These are phyloP conservation scores for Chelidonichthys spinosus DNA, from an alignment of 2,797 vertebrate species.

Conservation along the genomic window DNA sequence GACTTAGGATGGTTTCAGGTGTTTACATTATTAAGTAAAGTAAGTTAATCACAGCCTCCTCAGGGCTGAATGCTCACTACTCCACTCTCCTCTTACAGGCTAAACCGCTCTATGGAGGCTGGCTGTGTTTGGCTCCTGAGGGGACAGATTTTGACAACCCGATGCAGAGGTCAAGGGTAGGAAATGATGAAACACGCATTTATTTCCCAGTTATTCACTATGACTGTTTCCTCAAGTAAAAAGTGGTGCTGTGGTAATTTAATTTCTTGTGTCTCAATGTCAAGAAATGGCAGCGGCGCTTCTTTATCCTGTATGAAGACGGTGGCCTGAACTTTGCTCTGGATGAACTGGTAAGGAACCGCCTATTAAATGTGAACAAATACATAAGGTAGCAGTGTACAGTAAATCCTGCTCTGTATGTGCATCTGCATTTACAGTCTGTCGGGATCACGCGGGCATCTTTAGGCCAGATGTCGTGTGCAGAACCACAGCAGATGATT, in stretches of 20 bases:
- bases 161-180: slow-evolving; percentile 90
- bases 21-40: too few relatives aligned
- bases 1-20: too few relatives aligned
- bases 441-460: slow-evolving; percentile 52
- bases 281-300: slow-evolving; percentile 84
- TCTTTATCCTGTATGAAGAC: slow-evolving; percentile 82
- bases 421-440: slow-evolving; percentile 27
- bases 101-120: slow-evolving; percentile 92
- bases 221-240: not conserved
- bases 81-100: slow-evolving; percentile 78
- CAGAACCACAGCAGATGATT: slow-evolving; percentile 67
- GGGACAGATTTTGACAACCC: slow-evolving; percentile 94
- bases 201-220: not conserved
- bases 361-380: not conserved
- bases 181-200: slow-evolving; percentile 17
- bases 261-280: not conserved
- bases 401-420: slow-evolving; percentile 15
- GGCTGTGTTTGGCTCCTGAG: slow-evolving; percentile 93
- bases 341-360: slow-evolving; percentile 76
- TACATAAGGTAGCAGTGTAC: not conserved
- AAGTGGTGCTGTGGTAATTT: not conserved
- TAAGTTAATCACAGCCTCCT: not conserved
- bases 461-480: slow-evolving; percentile 75
- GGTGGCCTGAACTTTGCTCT: slow-evolving; percentile 80
- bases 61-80: not conserved